These are phyloP conservation scores for Psilopsiagon aymara DNA, from an alignment of 2,113 vertebrate species.

Conservation along the genomic window DNA sequence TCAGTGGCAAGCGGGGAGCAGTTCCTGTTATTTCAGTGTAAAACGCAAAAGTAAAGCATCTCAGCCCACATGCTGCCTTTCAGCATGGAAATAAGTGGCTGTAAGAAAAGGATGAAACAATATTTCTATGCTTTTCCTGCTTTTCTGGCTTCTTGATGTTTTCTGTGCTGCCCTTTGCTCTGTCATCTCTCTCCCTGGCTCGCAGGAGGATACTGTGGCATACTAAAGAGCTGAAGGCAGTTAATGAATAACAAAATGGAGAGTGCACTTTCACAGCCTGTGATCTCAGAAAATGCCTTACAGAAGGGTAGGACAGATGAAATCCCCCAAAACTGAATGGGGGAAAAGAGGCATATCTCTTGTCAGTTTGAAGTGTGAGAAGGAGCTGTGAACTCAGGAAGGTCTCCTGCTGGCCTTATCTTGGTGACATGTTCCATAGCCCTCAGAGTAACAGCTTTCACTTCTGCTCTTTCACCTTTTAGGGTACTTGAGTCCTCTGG, in stretches of 20 bases:
- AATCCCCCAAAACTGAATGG: neutral
- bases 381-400: neutral
- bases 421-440: neutral
- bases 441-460: neutral
- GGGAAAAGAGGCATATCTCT: neutral
- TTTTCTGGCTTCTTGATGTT: conserved; percentile 7
- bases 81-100: neutral
- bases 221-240: conserved; percentile 12
- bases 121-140: neutral
- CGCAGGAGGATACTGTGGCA: neutral
- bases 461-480: neutral
- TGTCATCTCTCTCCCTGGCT: neutral
- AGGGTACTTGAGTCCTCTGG: neutral
- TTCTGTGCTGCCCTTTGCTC: conserved; percentile 49
- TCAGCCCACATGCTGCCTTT: neutral
- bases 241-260: conserved; percentile 34
- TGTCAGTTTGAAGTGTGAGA: neutral
- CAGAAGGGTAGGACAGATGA: neutral
- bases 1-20: neutral
- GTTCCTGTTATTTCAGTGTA: neutral
- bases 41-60: conserved; percentile 13
- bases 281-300: neutral
- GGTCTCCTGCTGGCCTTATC: neutral
- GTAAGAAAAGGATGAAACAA: conserved; percentile 6
- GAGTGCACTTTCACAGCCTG: neutral